A percentile compares a stretch with the other conserved stretches of the same genome.
phyloP scores from a whole-genome alignment of 2,888 invertebrate species.

The Oscheius sp. region DNA sequence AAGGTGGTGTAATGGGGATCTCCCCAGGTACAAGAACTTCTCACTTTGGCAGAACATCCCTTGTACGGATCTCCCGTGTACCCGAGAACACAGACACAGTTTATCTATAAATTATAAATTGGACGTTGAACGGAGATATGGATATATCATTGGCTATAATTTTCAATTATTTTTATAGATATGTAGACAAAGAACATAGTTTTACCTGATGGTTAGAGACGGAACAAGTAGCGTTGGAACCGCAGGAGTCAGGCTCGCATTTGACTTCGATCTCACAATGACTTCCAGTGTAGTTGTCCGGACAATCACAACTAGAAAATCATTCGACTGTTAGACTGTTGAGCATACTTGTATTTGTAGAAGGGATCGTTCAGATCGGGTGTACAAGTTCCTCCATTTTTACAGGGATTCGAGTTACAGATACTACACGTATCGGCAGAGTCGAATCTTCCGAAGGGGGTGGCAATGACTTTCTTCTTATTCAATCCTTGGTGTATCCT shows the following conservation, averaged over 20 bases:
- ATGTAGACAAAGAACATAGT: too few species aligned
- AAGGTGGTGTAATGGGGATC: conserved; percentile 70
- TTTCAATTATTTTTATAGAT: too few species aligned
- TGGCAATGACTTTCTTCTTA: too few species aligned
- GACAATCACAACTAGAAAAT: conserved; percentile 66
- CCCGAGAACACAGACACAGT: conserved; percentile 58
- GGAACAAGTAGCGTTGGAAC: conserved; percentile 53
- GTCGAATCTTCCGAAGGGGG: too few species aligned
- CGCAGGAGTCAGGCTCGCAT: conserved; percentile 38
- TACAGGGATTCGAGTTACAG: conserved; percentile 46
- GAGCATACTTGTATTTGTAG: conserved; percentile 42
- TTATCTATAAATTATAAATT: too few species aligned
- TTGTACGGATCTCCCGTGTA: conserved; percentile 43
- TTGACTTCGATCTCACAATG: neutral
- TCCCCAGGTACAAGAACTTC: conserved; percentile 55
- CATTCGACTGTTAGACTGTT: neutral
- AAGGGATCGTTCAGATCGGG: conserved; percentile 38
- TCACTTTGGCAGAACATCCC: conserved; percentile 25
- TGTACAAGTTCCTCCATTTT: conserved; percentile 49
- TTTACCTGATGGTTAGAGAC: conserved; percentile 54
- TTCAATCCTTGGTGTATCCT: too few species aligned
- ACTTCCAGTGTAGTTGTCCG: conserved; percentile 70
- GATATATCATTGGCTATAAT: too few species aligned
- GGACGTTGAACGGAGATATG: too few species aligned
- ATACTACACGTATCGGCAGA: conserved; percentile 70